Conservation (phyloP, 2,113 vertebrate species). For the Vombatus ursinus region DNA sequence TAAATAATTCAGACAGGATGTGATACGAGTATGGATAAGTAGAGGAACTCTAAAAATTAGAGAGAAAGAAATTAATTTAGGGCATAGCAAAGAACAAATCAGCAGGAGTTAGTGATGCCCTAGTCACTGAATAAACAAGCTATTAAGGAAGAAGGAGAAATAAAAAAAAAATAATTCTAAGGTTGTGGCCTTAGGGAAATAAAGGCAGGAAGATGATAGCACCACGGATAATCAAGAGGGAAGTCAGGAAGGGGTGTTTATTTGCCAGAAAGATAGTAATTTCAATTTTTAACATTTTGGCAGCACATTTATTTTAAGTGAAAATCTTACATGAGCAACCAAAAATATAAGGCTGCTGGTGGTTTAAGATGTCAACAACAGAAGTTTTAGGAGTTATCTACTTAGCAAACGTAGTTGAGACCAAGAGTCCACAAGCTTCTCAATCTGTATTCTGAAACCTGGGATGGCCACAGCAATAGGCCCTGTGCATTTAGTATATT, state of each 20-base stretch:
- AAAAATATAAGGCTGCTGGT: not conserved
- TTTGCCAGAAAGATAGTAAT: not conserved
- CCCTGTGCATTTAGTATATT: not conserved
- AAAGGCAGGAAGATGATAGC: not conserved
- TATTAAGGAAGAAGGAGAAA: not conserved
- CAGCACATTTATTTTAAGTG: not conserved
- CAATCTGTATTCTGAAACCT: not conserved
- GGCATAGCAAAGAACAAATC: not conserved
- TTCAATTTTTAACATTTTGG: not conserved
- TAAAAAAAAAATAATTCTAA: not conserved
- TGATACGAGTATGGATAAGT: not conserved
- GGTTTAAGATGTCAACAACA: not conserved
- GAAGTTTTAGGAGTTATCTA: too few relatives aligned
- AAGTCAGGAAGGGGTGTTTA: not conserved
- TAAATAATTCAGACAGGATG: not conserved
- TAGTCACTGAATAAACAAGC: not conserved
- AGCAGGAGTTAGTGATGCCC: not conserved
- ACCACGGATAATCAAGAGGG: not conserved
- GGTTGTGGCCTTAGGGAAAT: not conserved
- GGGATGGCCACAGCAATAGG: not conserved
- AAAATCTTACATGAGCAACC: not conserved
- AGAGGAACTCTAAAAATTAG: not conserved
- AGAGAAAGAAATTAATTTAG: not conserved
- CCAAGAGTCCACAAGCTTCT: not conserved
- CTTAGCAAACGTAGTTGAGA: not conserved